phyloP scores from a whole-genome alignment of 2,888 invertebrate genomes.

The Cremastinae sp. region DNA sequence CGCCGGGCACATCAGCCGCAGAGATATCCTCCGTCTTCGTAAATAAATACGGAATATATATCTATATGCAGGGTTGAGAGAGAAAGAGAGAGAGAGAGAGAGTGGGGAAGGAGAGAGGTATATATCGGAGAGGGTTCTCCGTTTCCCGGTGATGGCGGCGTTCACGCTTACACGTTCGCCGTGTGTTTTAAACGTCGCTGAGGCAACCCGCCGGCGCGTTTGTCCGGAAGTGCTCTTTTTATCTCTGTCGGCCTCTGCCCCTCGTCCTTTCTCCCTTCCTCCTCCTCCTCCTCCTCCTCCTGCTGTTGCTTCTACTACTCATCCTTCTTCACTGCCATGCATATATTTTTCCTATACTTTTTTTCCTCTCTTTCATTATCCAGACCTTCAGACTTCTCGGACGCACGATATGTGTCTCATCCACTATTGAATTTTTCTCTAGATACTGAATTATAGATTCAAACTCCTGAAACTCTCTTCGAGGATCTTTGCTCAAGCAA shows the following conservation, averaged over 20 bases:
- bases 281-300: slow-evolving; percentile 3
- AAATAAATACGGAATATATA: slow-evolving; percentile 1
- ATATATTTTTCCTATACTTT: too few species aligned
- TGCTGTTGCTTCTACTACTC: slow-evolving; percentile 71
- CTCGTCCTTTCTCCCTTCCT: neutral
- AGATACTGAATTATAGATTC: neutral
- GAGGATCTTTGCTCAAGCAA: too few species aligned
- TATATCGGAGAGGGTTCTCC: slow-evolving; percentile 52
- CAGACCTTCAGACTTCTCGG: too few species aligned
- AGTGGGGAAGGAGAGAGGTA: slow-evolving; percentile 9
- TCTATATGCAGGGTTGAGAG: neutral
- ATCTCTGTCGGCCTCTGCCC: slow-evolving; percentile 78
- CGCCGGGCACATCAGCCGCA: slow-evolving; percentile 59
- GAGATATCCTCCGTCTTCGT: slow-evolving; percentile 46
- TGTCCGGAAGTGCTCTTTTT: slow-evolving; percentile 79
- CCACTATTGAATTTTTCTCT: too few species aligned
- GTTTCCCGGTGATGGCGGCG: slow-evolving; percentile 52
- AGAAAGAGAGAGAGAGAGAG: neutral
- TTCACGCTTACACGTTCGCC: slow-evolving; percentile 48
- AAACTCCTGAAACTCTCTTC: slow-evolving; percentile 23
- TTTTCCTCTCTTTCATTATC: neutral
- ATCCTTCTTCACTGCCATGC: neutral
- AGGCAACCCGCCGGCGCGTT: slow-evolving; percentile 60
- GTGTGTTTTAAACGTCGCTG: slow-evolving; percentile 2
- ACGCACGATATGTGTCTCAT: too few species aligned